Percentiles rank a stretch among this genome's conserved stretches.
phyloP scores from a whole-genome alignment of 2,113 vertebrate species.

The Micromys minutus region DNA sequence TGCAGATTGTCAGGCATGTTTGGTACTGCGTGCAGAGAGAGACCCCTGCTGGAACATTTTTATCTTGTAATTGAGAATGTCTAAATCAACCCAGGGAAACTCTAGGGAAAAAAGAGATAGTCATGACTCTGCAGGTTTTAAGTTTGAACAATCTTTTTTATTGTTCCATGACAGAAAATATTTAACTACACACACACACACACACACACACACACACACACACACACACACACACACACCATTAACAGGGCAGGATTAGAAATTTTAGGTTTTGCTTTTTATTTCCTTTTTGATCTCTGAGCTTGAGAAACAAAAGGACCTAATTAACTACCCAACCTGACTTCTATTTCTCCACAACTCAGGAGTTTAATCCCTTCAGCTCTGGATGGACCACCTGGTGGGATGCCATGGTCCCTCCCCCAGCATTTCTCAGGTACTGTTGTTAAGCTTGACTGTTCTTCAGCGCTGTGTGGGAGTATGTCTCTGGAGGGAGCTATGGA shows the following conservation, averaged over 20 bases:
- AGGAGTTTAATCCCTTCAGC: neutral
- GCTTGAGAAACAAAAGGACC: neutral
- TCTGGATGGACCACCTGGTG: rapidly evolving
- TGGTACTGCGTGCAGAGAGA: conserved; percentile 73
- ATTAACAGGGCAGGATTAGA: neutral
- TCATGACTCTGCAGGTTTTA: neutral
- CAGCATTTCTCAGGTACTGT: neutral
- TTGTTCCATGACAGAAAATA: neutral
- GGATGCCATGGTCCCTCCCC: neutral
- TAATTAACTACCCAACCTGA: neutral
- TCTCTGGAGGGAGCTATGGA: neutral
- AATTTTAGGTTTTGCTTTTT: neutral
- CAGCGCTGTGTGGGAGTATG: neutral
- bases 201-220: neutral
- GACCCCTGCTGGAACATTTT: conserved; percentile 84
- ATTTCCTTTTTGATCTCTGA: neutral
- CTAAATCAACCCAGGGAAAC: conserved; percentile 15
- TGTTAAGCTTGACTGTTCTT: neutral
- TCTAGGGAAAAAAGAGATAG: neutral
- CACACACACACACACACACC: neutral
- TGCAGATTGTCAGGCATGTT: neutral
- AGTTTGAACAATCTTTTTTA: neutral
- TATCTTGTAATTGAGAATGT: neutral
- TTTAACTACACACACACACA: neutral
- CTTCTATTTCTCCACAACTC: neutral